Percentiles rank a stretch among this genome's conserved stretches.
Evolutionary conservation across 2,113 vertebrate species (phyloP).

Genomic region (Ptilorrhoa leucosticta): DNA sequence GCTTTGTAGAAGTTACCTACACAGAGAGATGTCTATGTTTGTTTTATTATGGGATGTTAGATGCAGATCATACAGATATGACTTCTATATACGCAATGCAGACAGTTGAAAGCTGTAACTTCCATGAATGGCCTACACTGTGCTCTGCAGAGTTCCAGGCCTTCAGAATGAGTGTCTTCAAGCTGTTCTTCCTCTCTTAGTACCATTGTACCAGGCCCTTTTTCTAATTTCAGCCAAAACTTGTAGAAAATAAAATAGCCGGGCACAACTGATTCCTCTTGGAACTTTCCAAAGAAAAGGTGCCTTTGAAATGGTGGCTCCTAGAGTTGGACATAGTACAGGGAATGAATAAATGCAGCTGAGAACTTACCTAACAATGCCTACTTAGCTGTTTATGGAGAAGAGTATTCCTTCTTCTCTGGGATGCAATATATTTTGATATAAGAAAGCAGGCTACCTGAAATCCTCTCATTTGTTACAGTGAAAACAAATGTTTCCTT

Average conservation of each 20-base stretch:
- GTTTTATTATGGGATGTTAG: background rate
- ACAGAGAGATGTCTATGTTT: background rate
- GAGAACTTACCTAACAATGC: background rate
- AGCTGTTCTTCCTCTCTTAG: background rate
- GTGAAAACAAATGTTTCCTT: background rate
- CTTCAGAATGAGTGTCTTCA: background rate
- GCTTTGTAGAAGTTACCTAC: background rate
- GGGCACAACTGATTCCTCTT: background rate
- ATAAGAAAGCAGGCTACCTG: background rate
- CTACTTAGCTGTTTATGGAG: background rate
- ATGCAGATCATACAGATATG: background rate
- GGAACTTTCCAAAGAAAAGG: background rate
- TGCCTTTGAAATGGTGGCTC: background rate
- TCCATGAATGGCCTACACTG: background rate
- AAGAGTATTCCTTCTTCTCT: background rate
- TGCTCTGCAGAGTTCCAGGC: background rate
- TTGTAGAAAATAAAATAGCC: background rate
- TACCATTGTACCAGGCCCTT: background rate
- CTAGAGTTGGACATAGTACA: background rate
- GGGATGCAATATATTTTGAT: background rate
- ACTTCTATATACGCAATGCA: background rate
- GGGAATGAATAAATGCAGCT: background rate
- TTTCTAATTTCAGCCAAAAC: background rate
- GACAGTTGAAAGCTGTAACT: background rate
- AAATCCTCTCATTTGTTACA: background rate